These are phyloP conservation scores for Pachyuromys duprasi DNA, from an alignment of 2,797 vertebrate species.

Conservation along the genomic window DNA sequence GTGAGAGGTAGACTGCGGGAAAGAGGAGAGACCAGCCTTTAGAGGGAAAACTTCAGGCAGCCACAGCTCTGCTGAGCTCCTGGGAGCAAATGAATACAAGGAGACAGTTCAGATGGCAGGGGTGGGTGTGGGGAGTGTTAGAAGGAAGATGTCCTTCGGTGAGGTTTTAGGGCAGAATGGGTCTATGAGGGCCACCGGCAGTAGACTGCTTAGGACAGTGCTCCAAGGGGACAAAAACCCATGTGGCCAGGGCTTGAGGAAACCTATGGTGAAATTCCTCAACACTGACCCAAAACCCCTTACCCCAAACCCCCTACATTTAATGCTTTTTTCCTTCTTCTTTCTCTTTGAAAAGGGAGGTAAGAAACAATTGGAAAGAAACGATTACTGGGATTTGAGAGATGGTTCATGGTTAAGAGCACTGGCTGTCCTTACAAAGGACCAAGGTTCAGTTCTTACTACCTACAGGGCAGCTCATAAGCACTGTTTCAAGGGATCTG, in stretches of 20 bases:
- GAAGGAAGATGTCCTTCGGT: not conserved
- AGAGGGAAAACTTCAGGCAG: not conserved
- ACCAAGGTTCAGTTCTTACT: not conserved
- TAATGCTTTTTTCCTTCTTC: not conserved
- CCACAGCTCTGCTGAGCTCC: not conserved
- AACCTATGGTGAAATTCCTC: not conserved
- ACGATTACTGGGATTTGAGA: not conserved
- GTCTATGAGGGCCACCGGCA: not conserved
- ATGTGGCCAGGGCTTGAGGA: not conserved
- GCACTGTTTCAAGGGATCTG: not conserved
- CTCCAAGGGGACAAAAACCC: not conserved
- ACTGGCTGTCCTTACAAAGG: not conserved
- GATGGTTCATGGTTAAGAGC: not conserved
- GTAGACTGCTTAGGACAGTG: not conserved
- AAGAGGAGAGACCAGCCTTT: not conserved
- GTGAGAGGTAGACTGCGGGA: not conserved
- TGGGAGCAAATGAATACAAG: not conserved
- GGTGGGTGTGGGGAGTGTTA: not conserved
- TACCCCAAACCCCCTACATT: not conserved
- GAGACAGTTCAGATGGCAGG: not conserved
- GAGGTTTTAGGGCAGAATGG: not conserved
- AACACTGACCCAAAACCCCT: not conserved
- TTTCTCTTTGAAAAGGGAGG: conserved; percentile 32
- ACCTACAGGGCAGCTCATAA: not conserved
- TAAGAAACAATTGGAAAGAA: conserved; percentile 27